Evolutionary conservation across 1,140 invertebrate genomes (phyloP).

Genomic region (Tachypleus tridentatus): DNA sequence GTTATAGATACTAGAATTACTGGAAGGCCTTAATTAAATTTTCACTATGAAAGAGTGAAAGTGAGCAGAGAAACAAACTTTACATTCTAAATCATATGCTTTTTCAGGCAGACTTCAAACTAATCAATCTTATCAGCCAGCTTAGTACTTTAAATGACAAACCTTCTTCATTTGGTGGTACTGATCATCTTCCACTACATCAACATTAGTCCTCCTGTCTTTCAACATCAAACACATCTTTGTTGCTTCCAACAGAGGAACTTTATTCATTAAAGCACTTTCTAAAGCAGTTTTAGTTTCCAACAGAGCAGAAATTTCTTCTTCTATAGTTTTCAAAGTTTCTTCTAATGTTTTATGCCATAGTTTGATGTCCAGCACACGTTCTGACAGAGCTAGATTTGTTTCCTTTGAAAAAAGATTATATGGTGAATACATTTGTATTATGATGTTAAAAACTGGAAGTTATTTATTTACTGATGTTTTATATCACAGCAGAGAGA

Average conservation of each 20-base stretch:
- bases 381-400: slow-evolving; percentile 10
- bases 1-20: too few relatives aligned
- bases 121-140: too few relatives aligned
- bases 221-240: slow-evolving; percentile 10
- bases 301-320: slow-evolving; percentile 2
- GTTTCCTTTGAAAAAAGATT: slow-evolving; percentile 5
- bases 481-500: too few relatives aligned
- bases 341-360: slow-evolving; percentile 14
- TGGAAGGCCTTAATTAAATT: too few relatives aligned
- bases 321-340: slow-evolving; percentile 4
- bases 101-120: too few relatives aligned
- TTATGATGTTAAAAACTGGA: too few relatives aligned
- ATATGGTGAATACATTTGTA: too few relatives aligned
- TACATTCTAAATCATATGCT: too few relatives aligned
- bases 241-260: slow-evolving; percentile 9
- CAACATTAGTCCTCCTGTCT: slow-evolving; percentile 8
- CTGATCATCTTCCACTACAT: slow-evolving; percentile 13
- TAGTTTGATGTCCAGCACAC: slow-evolving; percentile 14
- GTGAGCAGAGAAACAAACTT: too few relatives aligned
- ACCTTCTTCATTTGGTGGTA: slow-evolving; percentile 14
- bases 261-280: slow-evolving; percentile 1
- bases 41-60: too few relatives aligned
- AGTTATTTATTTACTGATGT: too few relatives aligned
- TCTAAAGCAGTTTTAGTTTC: slow-evolving; percentile 11
- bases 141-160: not conserved